A percentile compares a stretch with the other conserved stretches of the same genome.
Conservation (phyloP, 2,888 invertebrate genomes). For the Hermodice carunculata region DNA sequence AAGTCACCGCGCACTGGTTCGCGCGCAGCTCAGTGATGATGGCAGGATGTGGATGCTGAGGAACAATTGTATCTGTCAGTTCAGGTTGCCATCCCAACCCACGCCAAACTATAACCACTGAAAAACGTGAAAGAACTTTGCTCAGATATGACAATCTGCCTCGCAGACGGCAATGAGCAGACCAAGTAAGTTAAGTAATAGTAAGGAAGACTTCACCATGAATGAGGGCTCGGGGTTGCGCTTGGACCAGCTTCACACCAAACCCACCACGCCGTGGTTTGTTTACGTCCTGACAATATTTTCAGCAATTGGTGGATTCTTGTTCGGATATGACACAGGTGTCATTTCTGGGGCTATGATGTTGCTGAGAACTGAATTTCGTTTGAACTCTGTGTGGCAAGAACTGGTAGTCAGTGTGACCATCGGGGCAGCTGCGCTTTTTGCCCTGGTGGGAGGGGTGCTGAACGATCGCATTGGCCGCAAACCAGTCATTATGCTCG, state of each 20-base stretch:
- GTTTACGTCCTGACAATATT: conserved; percentile 57
- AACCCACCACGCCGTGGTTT: conserved; percentile 35
- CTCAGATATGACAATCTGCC: too few species aligned
- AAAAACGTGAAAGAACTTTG: too few species aligned
- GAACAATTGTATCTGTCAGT: too few species aligned
- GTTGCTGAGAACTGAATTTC: conserved; percentile 67
- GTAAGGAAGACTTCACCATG: too few species aligned
- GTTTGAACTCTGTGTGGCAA: conserved; percentile 70
- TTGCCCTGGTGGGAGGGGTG: conserved; percentile 67
- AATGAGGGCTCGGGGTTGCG: conserved; percentile 1
- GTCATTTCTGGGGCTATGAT: conserved; percentile 73
- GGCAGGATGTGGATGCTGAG: too few species aligned
- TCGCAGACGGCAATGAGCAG: too few species aligned
- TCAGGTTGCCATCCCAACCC: too few species aligned
- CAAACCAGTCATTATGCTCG: conserved; percentile 66
- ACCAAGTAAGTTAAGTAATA: too few species aligned
- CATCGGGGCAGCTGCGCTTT: conserved; percentile 52
- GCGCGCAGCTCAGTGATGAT: too few species aligned
- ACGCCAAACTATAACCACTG: too few species aligned
- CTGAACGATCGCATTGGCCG: conserved; percentile 72
- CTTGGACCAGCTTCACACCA: background rate
- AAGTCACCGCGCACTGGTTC: too few species aligned
- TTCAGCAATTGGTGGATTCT: conserved; percentile 71
- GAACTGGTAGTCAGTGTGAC: conserved; percentile 72
- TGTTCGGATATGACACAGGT: conserved; percentile 76